Evolutionary conservation across 2,888 invertebrate species (phyloP), one percentile per base, ranked within the genome.

Genomic region (Hirtodrosophila cameraria): DNA sequence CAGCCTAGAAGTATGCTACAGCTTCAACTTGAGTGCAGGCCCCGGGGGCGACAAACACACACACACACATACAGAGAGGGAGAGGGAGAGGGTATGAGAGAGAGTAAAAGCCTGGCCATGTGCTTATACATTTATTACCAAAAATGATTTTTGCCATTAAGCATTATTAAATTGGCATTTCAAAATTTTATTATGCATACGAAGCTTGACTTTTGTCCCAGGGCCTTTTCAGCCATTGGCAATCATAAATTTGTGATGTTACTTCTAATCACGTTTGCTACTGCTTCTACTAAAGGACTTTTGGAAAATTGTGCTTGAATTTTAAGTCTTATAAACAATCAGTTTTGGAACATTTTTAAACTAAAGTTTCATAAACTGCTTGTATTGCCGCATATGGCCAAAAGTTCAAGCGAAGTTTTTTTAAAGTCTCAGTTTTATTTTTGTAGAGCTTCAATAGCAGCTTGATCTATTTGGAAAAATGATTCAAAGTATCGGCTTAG

Each of bases 131-230:
- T 80, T 86, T 86, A 80, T 86, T 74, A 82, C 74, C 77, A 67
- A 76, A 88, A 88, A 82, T 78, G 88, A 86, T 88, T 88, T 84
- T 79, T 75, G 71, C 76, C 80, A 85, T 87, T 88, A 88, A 79
- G 76, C 81, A 70, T 79, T 87, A 88, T 88, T 88, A 88, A 88
- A 88, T 88, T 84, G 87, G 75, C 83, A 86, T 87, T 83, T 83
- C 60, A 66, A 75, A 75, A 68, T 76, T 72, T 69, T 79, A 75
- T 75, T 72, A 79, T 63, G 71, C 75, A 74, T 65, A 79, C 75
- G 71, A 71, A 75, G 70, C 58, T 69, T 71, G 71, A 75, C 70
- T 71, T 48, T 69, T 71, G 75, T 50, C 75, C 63, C 54, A 46
- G 49, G 65, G 75, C 59, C 36, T 27, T 13, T 33, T 2, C 41